A percentile compares a stretch with the other conserved stretches of the same genome.
Conservation (phyloP, 2,113 vertebrate genomes). For the Pteruthius melanotis region DNA sequence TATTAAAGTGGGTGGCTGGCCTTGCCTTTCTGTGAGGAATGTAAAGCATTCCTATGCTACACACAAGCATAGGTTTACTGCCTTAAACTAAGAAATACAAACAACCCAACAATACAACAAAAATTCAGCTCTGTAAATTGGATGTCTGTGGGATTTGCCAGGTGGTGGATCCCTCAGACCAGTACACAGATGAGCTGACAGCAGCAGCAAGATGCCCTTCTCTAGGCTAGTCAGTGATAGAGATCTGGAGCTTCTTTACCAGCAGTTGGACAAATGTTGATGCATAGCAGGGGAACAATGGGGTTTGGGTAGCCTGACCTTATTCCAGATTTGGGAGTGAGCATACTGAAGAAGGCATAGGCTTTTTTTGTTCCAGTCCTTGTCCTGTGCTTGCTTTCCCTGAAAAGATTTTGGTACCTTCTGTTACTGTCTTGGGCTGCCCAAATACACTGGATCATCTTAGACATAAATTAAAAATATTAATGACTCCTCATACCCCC, state of each 20-base stretch:
- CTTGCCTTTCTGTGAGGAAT: neutral
- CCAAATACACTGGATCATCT: neutral
- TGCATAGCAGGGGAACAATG: neutral
- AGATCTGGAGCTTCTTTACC: neutral
- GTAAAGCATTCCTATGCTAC: neutral
- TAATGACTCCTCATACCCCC: neutral
- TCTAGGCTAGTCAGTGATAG: neutral
- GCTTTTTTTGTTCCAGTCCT: neutral
- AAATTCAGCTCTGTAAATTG: neutral
- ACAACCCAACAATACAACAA: neutral
- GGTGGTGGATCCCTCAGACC: neutral
- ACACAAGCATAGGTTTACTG: accelerated
- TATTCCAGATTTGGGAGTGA: neutral
- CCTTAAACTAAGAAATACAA: neutral
- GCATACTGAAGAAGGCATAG: neutral
- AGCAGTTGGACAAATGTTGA: neutral
- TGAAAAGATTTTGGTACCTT: neutral
- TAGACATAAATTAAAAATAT: neutral
- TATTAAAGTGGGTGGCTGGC: neutral
- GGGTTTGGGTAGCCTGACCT: neutral
- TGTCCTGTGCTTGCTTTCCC: neutral
- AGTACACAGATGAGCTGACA: neutral
- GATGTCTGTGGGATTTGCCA: neutral
- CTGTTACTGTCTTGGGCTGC: neutral
- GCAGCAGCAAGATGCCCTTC: neutral